phyloP scores from a whole-genome alignment of 1,140 invertebrate species.

The Helicoverpa zea region DNA sequence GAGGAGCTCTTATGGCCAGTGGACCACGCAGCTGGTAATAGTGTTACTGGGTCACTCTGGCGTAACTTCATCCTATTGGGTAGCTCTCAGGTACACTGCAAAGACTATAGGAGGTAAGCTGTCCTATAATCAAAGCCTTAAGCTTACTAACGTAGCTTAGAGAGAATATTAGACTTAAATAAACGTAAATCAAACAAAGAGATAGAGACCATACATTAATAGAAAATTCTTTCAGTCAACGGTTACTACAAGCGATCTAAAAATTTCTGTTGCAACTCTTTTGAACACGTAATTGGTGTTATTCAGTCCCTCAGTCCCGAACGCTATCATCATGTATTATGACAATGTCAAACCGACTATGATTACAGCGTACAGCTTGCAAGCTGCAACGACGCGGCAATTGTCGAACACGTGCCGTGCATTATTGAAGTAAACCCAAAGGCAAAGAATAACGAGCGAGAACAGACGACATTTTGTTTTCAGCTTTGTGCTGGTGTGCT shows the following conservation, averaged over 20 bases:
- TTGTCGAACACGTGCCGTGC: constrained; percentile 15
- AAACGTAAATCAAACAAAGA: too few species aligned
- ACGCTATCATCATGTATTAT: neutral
- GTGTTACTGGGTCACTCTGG: neutral
- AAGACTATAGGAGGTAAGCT: neutral
- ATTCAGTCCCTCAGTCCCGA: neutral
- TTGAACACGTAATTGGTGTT: neutral
- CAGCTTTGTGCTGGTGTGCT: constrained; percentile 18
- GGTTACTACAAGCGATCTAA: too few species aligned
- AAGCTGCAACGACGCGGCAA: constrained; percentile 12
- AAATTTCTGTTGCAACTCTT: neutral
- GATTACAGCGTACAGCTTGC: constrained; percentile 1
- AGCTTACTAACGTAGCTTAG: too few species aligned
- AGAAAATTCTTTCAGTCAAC: too few species aligned
- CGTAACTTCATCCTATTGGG: constrained; percentile 3
- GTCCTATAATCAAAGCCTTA: too few species aligned
- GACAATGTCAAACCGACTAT: neutral
- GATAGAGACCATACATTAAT: too few species aligned
- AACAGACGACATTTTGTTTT: constrained; percentile 36
- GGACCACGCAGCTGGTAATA: neutral
- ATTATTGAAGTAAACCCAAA: constrained; percentile 26
- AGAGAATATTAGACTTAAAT: too few species aligned
- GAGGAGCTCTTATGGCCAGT: constrained; percentile 21
- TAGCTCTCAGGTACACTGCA: neutral
- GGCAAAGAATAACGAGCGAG: constrained; percentile 27